Evolutionary conservation across 2,797 vertebrate genomes (phyloP).

Genomic region (Amblyraja radiata): DNA sequence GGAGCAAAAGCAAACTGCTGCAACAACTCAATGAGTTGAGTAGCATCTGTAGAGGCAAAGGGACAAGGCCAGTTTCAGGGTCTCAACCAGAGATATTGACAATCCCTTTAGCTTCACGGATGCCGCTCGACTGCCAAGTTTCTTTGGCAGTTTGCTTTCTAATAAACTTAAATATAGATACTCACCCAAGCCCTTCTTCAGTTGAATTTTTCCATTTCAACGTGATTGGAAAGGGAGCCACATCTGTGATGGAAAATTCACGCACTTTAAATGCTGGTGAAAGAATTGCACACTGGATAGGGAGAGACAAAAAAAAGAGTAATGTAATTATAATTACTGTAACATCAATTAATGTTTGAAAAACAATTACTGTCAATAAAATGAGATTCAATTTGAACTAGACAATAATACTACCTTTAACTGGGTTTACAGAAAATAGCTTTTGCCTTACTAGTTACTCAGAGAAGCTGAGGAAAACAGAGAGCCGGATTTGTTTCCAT

Average conservation of each 20-base stretch:
- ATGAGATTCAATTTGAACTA: background rate
- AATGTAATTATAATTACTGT: background rate
- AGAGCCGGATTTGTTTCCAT: background rate
- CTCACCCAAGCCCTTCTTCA: conserved; percentile 63
- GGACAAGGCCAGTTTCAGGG: too few relatives aligned
- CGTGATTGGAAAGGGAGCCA: conserved; percentile 62
- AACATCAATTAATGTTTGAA: background rate
- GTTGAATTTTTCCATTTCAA: conserved; percentile 63
- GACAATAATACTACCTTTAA: background rate
- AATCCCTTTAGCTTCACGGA: too few relatives aligned
- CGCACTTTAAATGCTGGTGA: conserved; percentile 70
- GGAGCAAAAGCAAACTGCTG: too few relatives aligned
- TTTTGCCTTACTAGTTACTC: background rate
- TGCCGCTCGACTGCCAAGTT: too few relatives aligned
- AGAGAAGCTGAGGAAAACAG: background rate
- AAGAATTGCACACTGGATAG: conserved; percentile 64
- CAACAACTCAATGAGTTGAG: too few relatives aligned
- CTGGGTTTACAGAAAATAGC: background rate
- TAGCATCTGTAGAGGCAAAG: too few relatives aligned
- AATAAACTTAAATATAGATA: background rate
- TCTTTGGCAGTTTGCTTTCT: too few relatives aligned
- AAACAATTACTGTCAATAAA: background rate
- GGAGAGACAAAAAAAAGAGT: background rate
- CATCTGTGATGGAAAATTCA: conserved; percentile 67
- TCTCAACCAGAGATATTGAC: too few relatives aligned